Conservation (phyloP, 2,888 invertebrate species). For the Tromatobia lineatoria region DNA sequence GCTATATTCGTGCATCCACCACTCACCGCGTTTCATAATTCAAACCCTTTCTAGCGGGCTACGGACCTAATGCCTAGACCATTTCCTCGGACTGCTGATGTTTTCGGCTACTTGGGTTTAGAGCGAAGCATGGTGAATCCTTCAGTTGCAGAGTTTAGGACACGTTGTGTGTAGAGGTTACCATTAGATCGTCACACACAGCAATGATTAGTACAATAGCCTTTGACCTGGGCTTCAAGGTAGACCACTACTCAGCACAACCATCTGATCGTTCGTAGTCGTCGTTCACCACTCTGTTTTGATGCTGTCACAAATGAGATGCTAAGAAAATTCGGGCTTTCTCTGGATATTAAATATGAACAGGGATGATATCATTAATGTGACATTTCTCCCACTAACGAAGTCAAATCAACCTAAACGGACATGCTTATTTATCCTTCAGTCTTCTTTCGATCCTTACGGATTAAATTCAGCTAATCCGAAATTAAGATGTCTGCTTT, state of each 20-base stretch:
- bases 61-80: constrained; percentile 70
- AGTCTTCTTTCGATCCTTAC: background rate
- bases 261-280: background rate
- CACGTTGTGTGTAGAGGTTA: constrained; percentile 16
- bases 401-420: too few species aligned
- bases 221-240: background rate
- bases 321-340: background rate
- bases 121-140: constrained; percentile 20
- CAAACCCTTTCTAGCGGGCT: constrained; percentile 80
- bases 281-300: background rate
- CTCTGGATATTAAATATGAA: background rate
- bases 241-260: background rate
- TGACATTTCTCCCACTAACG: background rate
- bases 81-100: constrained; percentile 67
- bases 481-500: background rate
- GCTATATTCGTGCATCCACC: constrained; percentile 54
- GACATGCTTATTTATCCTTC: too few species aligned
- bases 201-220: constrained; percentile 13
- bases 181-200: constrained; percentile 13
- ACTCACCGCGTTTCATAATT: constrained; percentile 79
- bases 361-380: background rate
- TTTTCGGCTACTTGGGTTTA: constrained; percentile 24
- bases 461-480: background rate
- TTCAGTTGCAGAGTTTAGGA: constrained; percentile 17
- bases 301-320: background rate